Percentiles rank a stretch among this genome's conserved stretches.
phyloP scores from a whole-genome alignment of 2,888 invertebrate genomes.

The Lymantria monacha region DNA sequence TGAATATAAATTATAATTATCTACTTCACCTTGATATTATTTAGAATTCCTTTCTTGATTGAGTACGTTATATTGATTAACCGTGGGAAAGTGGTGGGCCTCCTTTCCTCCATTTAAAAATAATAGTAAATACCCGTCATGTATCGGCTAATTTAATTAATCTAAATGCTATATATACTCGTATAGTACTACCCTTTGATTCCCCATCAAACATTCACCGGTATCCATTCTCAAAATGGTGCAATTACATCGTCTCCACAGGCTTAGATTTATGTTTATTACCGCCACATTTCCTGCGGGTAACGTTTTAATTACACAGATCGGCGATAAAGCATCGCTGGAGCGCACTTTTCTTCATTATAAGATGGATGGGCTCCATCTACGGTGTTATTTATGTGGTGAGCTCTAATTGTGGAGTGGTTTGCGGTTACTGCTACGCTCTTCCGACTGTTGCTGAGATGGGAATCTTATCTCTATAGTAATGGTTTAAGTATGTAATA shows the following conservation, averaged over 20 bases:
- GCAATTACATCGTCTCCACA: constrained; percentile 44
- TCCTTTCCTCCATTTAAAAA: too few relatives aligned
- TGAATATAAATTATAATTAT: too few relatives aligned
- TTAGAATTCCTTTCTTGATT: too few relatives aligned
- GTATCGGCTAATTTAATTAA: too few relatives aligned
- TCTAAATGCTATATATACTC: too few relatives aligned
- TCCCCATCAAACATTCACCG: constrained; percentile 34
- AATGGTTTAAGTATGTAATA: background rate
- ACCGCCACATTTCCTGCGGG: constrained; percentile 79
- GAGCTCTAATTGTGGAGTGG: constrained; percentile 52
- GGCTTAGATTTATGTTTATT: constrained; percentile 78
- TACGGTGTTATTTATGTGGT: constrained; percentile 60
- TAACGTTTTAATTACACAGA: constrained; percentile 82
- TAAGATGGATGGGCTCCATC: constrained; percentile 70
- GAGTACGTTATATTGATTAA: too few relatives aligned
- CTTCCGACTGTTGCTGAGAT: background rate
- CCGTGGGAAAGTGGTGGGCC: too few relatives aligned
- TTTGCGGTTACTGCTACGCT: constrained; percentile 13
- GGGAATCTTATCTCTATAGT: background rate
- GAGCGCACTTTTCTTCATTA: constrained; percentile 82
- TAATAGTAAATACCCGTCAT: too few relatives aligned
- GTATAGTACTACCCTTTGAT: background rate
- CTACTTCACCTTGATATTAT: too few relatives aligned
- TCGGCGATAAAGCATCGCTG: constrained; percentile 78
- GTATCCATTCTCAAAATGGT: constrained; percentile 31